Evolutionary conservation across 2,888 invertebrate genomes (phyloP), one percentile per base, ranked within the genome.

Genomic region (Acronicta aceris): DNA sequence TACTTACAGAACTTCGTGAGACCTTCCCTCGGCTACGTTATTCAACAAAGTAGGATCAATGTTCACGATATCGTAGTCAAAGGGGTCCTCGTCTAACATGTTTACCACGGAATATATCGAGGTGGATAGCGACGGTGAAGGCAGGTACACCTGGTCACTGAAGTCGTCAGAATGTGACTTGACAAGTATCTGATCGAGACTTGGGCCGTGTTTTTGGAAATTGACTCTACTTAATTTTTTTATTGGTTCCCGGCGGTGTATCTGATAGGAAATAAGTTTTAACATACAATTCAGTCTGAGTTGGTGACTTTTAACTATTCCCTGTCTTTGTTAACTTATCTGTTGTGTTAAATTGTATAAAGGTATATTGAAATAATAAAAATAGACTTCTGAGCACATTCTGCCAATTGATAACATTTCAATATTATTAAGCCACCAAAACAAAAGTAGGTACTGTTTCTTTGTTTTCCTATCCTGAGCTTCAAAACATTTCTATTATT

Each of bases 1-100:
- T 56, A 83, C 89, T 83, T 55, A 88, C 89, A 74, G n/a, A 9
- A 65, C 50, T 21, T 85, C 82, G 36, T 49, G 63, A 5, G 85
- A 81, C 21, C 74, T 47, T 0, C 65, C 76, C 2, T 84, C 82
- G 0, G 85, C 82, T 2, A 89, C 50, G 9, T 33, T 33, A 12
- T 76, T 80, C 21, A 93, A 63, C 55, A 92, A 69, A 5, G 74
- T 81, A 0, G 79, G 77, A 58, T 93, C 92, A 48, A 94, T 94
- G 56, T 94, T 94, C 5, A 94, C 86, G 8, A 94, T 94, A 10
- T 94, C 94, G 49, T 93, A 94, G 51, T 94, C 94, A 64, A 94
- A 91, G 0, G 93, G 86, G 45, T 94, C 94, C 21, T 84, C 92
- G 0, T 92, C 92, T 1, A 93, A 45, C n/a, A 91, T 36, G 8